Conservation (phyloP, 2,888 invertebrate genomes). For the Lepeophtheirus nordmannii region DNA sequence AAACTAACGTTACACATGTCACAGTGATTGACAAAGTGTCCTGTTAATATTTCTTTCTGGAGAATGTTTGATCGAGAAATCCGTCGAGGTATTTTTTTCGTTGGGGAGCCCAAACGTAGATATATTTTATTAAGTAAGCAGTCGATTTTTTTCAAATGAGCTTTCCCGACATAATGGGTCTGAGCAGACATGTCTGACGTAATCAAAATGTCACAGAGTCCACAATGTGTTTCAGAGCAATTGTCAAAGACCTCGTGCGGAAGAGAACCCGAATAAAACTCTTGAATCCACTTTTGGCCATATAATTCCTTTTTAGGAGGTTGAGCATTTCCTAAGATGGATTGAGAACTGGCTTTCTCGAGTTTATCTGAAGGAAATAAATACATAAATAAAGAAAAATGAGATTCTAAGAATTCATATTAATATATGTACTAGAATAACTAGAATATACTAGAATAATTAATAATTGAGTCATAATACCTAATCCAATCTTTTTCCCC, state of each 20-base stretch:
- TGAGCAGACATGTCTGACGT: neutral
- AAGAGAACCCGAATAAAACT: neutral
- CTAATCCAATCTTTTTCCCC: too few relatives aligned
- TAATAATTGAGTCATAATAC: too few relatives aligned
- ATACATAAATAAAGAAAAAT: too few relatives aligned
- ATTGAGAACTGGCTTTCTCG: too few relatives aligned
- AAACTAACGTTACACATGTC: neutral
- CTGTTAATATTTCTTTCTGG: neutral
- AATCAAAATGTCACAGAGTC: neutral
- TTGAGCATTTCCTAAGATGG: too few relatives aligned
- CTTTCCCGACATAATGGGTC: neutral
- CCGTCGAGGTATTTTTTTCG: too few relatives aligned
- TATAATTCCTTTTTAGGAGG: neutral
- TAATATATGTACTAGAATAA: too few relatives aligned
- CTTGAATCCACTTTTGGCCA: neutral
- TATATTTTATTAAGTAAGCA: neutral
- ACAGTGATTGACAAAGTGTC: neutral
- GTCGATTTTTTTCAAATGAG: neutral
- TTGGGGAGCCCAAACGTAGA: neutral
- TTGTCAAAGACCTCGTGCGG: neutral
- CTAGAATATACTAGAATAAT: too few relatives aligned
- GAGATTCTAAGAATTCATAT: too few relatives aligned
- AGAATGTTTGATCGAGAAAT: too few relatives aligned
- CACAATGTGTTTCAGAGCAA: neutral
- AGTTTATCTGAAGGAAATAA: too few relatives aligned